Base-by-base conservation (phyloP, 2,797 vertebrate genomes). In the Sciurus carolinensis region DNA sequence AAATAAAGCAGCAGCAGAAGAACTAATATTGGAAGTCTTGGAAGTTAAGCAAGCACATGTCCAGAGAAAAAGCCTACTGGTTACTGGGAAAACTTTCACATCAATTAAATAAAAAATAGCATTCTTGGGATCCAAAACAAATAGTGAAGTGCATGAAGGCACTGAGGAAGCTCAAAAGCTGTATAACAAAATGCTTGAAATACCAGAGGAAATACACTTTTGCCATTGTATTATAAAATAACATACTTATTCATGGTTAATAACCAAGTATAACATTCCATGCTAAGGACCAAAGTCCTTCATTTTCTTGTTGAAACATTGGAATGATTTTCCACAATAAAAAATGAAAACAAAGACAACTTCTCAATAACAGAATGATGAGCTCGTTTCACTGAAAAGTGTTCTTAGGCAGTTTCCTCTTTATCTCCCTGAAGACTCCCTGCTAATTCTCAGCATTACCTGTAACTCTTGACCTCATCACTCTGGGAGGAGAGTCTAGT, bases 141-240 rank as follows among this genome's bases (percentile, higher is more conserved):
- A 87, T 87, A 92, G 72, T 52, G 44, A 66, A 94, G 75, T 73
- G 18, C 54, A 90, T 52, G 59, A 91, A 93, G 81, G 39, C 88
- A 82, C 2, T 44, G 82, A 92, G 81, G 91, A 97, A 93, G 90
- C 73, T 96, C 42, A 59, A 69, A 91, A 85, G 89, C 92, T 94
- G 66, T 91, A 54, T 87, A 92, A 96, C 67, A 95, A 91, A 97
- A 97, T 97, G 52, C 85, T 95, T 97, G 87, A 94, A 96, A 97
- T 97, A 94, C 97, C 95, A 96, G 82, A 97, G 96, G 97, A 97
- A 97, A 97, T 96, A 97, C 71, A 97, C 87, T 97, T 94, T 92
- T 36, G 81, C 79, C 94, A 73, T 97, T 97, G 82, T 93, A 95
- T 96, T 96, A 80, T 97, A 92, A 97, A 96, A 88, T 77, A 96